phyloP scores from a whole-genome alignment of 2,888 invertebrate genomes.

The Hofmannophila pseudospretella region DNA sequence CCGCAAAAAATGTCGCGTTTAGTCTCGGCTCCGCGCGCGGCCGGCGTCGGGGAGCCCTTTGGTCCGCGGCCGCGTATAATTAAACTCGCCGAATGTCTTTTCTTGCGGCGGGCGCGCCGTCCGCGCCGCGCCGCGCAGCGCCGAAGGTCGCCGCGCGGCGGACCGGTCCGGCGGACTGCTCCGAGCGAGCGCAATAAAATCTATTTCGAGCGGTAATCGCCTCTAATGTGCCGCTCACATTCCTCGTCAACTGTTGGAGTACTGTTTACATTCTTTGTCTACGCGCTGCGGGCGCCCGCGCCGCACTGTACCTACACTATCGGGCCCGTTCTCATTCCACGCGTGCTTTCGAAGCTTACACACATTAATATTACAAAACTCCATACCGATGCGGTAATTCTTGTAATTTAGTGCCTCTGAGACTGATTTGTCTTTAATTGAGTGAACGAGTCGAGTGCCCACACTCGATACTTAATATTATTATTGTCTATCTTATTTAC shows the following conservation, averaged over 20 bases:
- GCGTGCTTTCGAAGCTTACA: background rate
- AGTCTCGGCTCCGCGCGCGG: conserved; percentile 7
- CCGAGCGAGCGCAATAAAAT: background rate
- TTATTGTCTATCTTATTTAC: no score
- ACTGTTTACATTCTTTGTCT: conserved; percentile 1
- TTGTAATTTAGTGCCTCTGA: no score
- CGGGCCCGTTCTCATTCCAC: background rate
- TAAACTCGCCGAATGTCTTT: conserved; percentile 9
- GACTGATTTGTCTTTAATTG: no score
- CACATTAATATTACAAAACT: no score
- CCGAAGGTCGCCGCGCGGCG: conserved; percentile 9
- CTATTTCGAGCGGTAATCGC: background rate
- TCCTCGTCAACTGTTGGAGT: no score
- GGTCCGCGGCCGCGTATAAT: conserved; percentile 12
- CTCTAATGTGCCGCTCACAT: background rate
- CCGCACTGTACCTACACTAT: background rate
- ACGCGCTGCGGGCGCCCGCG: background rate
- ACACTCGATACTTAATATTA: no score
- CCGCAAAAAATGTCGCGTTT: conserved; percentile 13
- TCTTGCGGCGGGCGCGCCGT: conserved; percentile 6
- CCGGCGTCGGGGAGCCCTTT: conserved; percentile 11
- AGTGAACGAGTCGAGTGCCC: no score
- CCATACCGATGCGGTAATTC: no score
- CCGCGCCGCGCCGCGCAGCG: background rate
- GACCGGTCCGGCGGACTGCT: background rate